Conservation (phyloP, 2,113 vertebrate species). For the Cariama cristata region DNA sequence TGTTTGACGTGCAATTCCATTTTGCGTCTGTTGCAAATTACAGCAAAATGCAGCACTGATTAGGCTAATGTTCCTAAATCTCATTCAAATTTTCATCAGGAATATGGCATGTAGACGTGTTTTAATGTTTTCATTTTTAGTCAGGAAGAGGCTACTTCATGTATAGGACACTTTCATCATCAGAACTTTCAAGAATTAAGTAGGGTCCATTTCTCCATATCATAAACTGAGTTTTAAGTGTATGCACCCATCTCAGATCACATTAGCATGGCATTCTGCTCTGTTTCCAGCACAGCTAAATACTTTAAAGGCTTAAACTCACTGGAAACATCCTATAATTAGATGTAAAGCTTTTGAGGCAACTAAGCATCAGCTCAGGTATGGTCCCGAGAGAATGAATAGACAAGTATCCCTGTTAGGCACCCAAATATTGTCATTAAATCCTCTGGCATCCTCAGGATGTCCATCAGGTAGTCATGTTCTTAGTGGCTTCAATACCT, state of each 20-base stretch:
- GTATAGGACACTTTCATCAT: not conserved
- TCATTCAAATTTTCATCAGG: not conserved
- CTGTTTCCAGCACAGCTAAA: not conserved
- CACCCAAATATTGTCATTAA: not conserved
- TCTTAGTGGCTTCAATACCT: not conserved
- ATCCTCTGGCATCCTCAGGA: not conserved
- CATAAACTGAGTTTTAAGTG: not conserved
- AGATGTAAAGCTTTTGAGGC: not conserved
- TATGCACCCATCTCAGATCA: not conserved
- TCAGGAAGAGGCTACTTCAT: not conserved
- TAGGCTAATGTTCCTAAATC: not conserved
- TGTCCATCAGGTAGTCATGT: not conserved
- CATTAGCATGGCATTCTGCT: not conserved
- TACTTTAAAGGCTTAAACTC: not conserved
- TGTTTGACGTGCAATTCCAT: not conserved
- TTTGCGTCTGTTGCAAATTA: not conserved
- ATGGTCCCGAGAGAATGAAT: not conserved
- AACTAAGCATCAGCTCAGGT: not conserved
- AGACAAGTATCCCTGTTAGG: not conserved
- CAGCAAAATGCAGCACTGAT: not conserved
- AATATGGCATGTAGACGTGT: not conserved
- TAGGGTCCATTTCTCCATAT: not conserved
- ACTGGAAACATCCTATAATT: not conserved
- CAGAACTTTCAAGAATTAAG: not conserved
- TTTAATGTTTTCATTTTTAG: not conserved